These are phyloP conservation scores for Piscicola geometra DNA, from an alignment of 2,888 invertebrate genomes.

Conservation along the genomic window DNA sequence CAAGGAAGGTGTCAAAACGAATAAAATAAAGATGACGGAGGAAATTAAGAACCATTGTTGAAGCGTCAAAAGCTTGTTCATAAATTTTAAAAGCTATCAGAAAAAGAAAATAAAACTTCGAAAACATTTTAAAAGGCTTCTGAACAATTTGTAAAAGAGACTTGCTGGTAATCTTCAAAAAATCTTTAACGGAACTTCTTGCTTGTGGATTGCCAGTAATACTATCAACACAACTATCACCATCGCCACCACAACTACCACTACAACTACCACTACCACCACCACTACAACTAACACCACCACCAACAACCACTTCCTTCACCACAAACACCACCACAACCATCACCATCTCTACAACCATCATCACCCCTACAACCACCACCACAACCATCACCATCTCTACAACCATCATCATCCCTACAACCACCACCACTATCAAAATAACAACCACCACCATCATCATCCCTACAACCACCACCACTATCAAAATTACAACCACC, in stretches of 20 bases:
- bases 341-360: background rate
- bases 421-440: background rate
- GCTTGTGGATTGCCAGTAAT: conserved; percentile 38
- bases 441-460: background rate
- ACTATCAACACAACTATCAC: conserved; percentile 40
- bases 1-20: no score
- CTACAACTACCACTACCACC: background rate
- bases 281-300: background rate
- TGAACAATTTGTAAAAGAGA: no score
- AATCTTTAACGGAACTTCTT: no score
- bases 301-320: background rate
- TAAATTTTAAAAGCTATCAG: no score
- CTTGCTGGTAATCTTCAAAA: no score
- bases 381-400: background rate
- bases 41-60: no score
- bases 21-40: no score
- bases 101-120: no score
- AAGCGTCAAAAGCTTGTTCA: no score
- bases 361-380: background rate
- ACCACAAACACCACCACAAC: background rate
- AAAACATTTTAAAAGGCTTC: no score
- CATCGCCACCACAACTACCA: conserved; percentile 34
- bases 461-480: background rate
- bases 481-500: background rate
- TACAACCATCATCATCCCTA: background rate